Evolutionary conservation across 1,140 invertebrate genomes (phyloP), one percentile per base, ranked within the genome.

Genomic region (Drosophila kohkoa): DNA sequence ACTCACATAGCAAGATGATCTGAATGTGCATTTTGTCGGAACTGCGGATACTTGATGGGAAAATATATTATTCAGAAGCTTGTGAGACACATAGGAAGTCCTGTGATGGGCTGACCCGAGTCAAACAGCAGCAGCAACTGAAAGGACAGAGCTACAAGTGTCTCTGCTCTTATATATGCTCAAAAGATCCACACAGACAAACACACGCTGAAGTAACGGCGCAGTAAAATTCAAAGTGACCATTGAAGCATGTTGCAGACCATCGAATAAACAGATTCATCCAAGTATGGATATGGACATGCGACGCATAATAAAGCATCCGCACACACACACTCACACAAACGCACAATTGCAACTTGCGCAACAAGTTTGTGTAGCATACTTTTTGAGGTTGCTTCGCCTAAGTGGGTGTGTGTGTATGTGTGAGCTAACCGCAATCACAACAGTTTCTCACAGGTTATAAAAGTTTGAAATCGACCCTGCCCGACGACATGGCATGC

Each of bases 281-380:
- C 51, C 59, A 54, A 82, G 45, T 77, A 63, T 77, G 51, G 32
- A 49, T 49, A 55, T 78, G 75, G 63, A 87, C 85, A 89, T 74
- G 81, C 41, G 57, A 57, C 71, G 85, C 81, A 89, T 89, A 89
- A 89, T 89, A 89, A 89, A 78, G 71, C 52, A 67, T 73, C 6
- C 55, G 15, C 32, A 45, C 5, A 13, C 54, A 49, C 41, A 35
- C 46, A 0, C 43, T 0, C 55, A 10, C 35, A 38, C 32, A 57
- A 59, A 54, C 72, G 51, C 57, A 89, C 85, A 89, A 85, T 85
- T 89, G 85, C 85, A 89, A 57, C 71, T 89, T 89, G 78, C 86
- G 86, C 85, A 89, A 89, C 85, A 89, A 85, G 72, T 89, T 85
- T 72, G 70, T 74, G 65, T 52, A 66, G 55, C 68, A 73, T 83